Evolutionary conservation across 1,140 invertebrate genomes (phyloP).

Genomic region (Battus philenor): DNA sequence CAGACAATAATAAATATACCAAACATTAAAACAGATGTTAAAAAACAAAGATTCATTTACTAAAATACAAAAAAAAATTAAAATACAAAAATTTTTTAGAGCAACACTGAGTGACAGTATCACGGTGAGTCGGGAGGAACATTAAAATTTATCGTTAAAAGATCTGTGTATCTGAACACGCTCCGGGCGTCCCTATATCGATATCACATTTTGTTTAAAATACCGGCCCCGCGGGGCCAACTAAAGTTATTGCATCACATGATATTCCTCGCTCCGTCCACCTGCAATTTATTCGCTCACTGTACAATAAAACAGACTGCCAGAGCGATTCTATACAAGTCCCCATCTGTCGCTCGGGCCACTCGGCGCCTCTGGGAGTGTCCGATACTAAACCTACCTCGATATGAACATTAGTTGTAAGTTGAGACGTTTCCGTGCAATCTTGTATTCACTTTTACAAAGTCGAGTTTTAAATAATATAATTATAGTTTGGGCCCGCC

Average conservation of each 20-base stretch:
- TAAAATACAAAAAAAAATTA: conserved; percentile 8
- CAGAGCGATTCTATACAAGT: conserved; percentile 32
- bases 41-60: neutral
- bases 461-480: conserved; percentile 12
- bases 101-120: conserved; percentile 1
- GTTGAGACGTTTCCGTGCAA: conserved; percentile 2
- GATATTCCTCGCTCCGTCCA: conserved; percentile 39
- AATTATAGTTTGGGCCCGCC: conserved; percentile 14
- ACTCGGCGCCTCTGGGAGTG: neutral
- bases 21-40: conserved; percentile 8
- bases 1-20: conserved; percentile 5
- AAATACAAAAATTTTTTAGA: conserved; percentile 11
- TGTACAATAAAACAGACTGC: conserved; percentile 43
- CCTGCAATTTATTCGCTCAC: conserved; percentile 30
- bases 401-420: conserved; percentile 11
- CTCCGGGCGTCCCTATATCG: conserved; percentile 50
- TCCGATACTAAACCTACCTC: conserved; percentile 8
- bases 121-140: conserved; percentile 4
- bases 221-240: conserved; percentile 40
- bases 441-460: conserved; percentile 13
- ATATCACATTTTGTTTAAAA: conserved; percentile 63
- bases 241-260: conserved; percentile 58
- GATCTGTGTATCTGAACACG: conserved; percentile 32
- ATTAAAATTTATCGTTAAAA: conserved; percentile 18
- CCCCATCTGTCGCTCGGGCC: neutral